Conservation (phyloP, 2,888 invertebrate genomes). For the Meiosimyza decipiens region DNA sequence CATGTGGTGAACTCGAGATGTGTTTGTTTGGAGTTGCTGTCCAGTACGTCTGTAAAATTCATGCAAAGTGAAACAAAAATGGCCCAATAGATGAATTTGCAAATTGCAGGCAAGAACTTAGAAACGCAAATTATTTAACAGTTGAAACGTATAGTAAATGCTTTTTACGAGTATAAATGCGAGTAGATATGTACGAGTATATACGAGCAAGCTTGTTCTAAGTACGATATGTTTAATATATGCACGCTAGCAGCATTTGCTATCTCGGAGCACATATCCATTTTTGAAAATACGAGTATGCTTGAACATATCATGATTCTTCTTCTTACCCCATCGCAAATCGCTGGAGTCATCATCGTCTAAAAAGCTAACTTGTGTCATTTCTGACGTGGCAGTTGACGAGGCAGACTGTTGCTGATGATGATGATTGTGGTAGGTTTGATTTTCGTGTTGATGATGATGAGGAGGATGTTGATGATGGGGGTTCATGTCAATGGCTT, state of each 20-base stretch:
- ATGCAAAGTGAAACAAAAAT: conserved; percentile 19
- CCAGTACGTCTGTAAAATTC: conserved; percentile 9
- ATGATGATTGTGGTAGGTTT: conserved; percentile 39
- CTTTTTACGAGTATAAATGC: background rate
- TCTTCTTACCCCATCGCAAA: conserved; percentile 58
- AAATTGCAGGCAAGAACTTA: conserved; percentile 30
- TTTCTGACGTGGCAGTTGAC: conserved; percentile 49
- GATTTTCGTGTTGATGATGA: conserved; percentile 39
- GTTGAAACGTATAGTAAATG: conserved; percentile 4
- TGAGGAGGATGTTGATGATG: conserved; percentile 29
- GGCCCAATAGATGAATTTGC: conserved; percentile 18
- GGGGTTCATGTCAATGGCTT: conserved; percentile 11
- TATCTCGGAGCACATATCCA: no score
- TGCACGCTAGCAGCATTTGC: no score
- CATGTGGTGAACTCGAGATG: no score
- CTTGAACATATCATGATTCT: background rate
- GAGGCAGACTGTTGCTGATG: conserved; percentile 46
- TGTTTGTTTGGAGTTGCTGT: no score
- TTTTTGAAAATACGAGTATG: no score
- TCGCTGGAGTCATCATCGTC: conserved; percentile 60
- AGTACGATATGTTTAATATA: background rate
- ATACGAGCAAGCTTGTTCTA: background rate
- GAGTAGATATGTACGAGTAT: background rate
- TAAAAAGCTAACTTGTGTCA: conserved; percentile 55
- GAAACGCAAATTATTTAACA: conserved; percentile 16